phyloP scores from a whole-genome alignment of 92 coral and sea anemone species.

The Epizoanthus scotinus region DNA sequence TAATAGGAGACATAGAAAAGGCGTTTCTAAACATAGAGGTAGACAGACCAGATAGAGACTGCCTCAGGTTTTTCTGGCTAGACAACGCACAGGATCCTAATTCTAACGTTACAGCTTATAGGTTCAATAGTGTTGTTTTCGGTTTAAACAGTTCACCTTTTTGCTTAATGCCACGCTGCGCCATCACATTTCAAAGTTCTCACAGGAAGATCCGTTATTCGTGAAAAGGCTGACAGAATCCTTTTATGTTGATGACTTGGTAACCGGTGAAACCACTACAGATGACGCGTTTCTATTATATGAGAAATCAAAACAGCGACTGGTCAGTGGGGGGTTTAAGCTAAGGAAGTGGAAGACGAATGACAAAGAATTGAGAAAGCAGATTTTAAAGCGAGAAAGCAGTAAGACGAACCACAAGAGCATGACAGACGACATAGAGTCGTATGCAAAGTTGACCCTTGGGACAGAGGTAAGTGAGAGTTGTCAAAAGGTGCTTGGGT shows the following conservation, averaged over 20 bases:
- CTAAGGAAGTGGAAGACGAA: slow-evolving; percentile 48
- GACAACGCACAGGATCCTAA: neutral
- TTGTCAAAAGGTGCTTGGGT: too few relatives aligned
- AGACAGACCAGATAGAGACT: slow-evolving; percentile 44
- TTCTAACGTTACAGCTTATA: neutral
- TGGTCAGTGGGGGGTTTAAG: slow-evolving; percentile 43
- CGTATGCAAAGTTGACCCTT: too few relatives aligned
- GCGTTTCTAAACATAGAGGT: neutral
- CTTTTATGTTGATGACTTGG: slow-evolving; percentile 50
- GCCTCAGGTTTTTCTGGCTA: slow-evolving; percentile 53
- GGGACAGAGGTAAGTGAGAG: too few relatives aligned
- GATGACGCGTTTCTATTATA: slow-evolving; percentile 12
- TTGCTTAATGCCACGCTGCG: slow-evolving; percentile 43
- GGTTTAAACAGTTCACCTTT: slow-evolving; percentile 22
- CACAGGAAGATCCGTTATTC: slow-evolving; percentile 31
- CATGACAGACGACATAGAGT: too few relatives aligned
- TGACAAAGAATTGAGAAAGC: slow-evolving; percentile 3
- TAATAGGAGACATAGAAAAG: too few relatives aligned
- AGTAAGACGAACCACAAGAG: too few relatives aligned
- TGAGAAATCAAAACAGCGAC: neutral
- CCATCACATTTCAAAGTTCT: slow-evolving; percentile 32
- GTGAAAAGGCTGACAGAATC: slow-evolving; percentile 6
- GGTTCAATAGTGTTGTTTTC: slow-evolving; percentile 20
- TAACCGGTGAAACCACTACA: slow-evolving; percentile 28
- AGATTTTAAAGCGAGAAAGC: neutral